Conservation (phyloP, 1,140 invertebrate genomes). For the Macrocentrus cingulum region DNA sequence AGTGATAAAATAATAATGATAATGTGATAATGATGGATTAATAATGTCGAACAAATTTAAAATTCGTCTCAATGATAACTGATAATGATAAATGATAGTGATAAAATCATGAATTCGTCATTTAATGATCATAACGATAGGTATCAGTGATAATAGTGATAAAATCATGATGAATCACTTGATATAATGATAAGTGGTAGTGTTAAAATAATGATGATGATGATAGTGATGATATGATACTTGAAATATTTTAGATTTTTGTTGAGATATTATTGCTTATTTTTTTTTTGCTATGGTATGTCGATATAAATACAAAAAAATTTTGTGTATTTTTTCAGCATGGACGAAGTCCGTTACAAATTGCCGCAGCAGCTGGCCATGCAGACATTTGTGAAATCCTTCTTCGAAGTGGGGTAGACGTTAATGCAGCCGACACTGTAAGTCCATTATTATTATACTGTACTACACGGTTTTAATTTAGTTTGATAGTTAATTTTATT, state of each 20-base stretch:
- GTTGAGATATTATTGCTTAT: neutral
- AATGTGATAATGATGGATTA: no score
- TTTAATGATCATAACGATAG: no score
- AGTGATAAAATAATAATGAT: no score
- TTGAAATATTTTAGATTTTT: neutral
- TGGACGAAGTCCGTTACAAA: slow-evolving; percentile 37
- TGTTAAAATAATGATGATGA: slow-evolving; percentile 5
- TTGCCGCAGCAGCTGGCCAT: slow-evolving; percentile 45
- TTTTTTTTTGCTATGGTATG: no score
- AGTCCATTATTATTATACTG: slow-evolving; percentile 29
- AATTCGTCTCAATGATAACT: no score
- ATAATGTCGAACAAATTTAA: no score
- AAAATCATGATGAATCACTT: no score
- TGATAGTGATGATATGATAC: no score
- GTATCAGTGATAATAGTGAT: no score
- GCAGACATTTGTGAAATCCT: slow-evolving; percentile 39
- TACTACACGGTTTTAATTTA: neutral
- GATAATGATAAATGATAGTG: no score
- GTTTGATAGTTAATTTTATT: neutral
- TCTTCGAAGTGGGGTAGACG: slow-evolving; percentile 38
- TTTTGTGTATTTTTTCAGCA: slow-evolving; percentile 35
- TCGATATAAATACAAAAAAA: no score
- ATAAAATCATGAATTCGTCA: no score
- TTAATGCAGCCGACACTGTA: slow-evolving; percentile 44
- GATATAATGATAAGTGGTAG: neutral